Base-by-base conservation (phyloP, 2,888 invertebrate species). In the Apamea monoglypha region DNA sequence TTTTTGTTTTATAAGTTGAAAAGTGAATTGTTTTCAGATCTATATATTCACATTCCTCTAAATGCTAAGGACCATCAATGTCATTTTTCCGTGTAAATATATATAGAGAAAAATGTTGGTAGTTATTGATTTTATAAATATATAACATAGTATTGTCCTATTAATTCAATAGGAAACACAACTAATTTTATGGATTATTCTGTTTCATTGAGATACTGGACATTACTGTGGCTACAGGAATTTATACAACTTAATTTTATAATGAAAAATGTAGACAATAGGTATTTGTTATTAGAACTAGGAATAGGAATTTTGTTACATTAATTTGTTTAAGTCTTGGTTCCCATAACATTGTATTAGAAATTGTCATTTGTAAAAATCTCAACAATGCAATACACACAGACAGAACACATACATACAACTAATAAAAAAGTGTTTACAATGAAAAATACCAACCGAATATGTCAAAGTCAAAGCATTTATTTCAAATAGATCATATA, bases 101-200 rank as follows among this genome's bases (percentile, higher is more conserved):
- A 63, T 47, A 12, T 16, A 56, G 8, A 47, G 44, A 73, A 81
- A 73, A 76, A 74, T 78, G 40, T 44, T 16, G 14, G 14, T 63
- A 21, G 29, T 74, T 14, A 70, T 73, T 44, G 32, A 75, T 61
- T 77, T 72, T 14, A 79, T 82, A 63, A 75, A 77, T 63, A 67
- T 73, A 53, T 53, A 79, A 53, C 71, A 12, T 36, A 63, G 44
- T 68, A 47, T 68, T 66, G 50, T 70, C n/a, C 25, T 81, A 59
- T 75, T 77, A 61, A 82, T 77, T 72, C 69, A 70, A 64, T 67
- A 75, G 74, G 79, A 79, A 85, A 70, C 64, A 72, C 1, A 79
- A 73, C 0, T 40, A 72, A 64, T 75, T 73, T 69, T 70, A 82
- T 85, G 76, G 70, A 85, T 85, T 85, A 75, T 85, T 82, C 78